Evolutionary conservation across 2,888 invertebrate species (phyloP).

Genomic region (Tuberolachnus salignus): DNA sequence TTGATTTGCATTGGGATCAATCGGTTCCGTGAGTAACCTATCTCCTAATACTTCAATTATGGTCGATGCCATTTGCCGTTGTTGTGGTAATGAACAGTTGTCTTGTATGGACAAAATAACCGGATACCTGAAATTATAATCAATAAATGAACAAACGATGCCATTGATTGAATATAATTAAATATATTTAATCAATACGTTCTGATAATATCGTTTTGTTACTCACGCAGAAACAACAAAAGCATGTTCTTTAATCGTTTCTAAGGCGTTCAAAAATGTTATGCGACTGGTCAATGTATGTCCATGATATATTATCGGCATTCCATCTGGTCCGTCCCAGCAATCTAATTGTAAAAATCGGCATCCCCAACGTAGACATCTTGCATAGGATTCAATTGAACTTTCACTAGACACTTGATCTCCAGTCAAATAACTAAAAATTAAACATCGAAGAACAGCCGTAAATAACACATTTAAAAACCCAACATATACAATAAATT

Average conservation of each 20-base stretch:
- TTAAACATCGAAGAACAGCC: too few species aligned
- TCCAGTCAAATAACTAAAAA: conserved; percentile 85
- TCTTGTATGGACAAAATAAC: conserved; percentile 91
- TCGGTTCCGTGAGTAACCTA: conserved; percentile 76
- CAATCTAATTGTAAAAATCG: conserved; percentile 97
- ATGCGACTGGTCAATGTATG: conserved; percentile 97
- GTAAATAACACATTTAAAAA: too few species aligned
- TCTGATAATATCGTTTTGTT: neutral
- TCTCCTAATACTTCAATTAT: conserved; percentile 88
- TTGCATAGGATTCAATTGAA: conserved; percentile 91
- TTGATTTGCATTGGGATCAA: conserved; percentile 77
- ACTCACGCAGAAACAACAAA: conserved; percentile 85
- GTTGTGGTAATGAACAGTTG: conserved; percentile 87
- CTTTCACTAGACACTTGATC: conserved; percentile 98
- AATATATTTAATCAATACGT: neutral
- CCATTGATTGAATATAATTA: too few species aligned
- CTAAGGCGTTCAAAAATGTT: conserved; percentile 89
- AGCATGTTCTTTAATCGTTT: conserved; percentile 93
- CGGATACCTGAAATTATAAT: conserved; percentile 69
- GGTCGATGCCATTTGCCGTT: conserved; percentile 85
- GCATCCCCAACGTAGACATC: conserved; percentile 90
- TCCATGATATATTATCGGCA: conserved; percentile 95
- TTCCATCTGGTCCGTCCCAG: conserved; percentile 96
- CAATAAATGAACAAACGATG: too few species aligned
- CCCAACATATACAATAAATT: too few species aligned